Evolutionary conservation across 53 echinoderm and acorn worm genomes (phyloP).

Genomic region (Henricia sp.): DNA sequence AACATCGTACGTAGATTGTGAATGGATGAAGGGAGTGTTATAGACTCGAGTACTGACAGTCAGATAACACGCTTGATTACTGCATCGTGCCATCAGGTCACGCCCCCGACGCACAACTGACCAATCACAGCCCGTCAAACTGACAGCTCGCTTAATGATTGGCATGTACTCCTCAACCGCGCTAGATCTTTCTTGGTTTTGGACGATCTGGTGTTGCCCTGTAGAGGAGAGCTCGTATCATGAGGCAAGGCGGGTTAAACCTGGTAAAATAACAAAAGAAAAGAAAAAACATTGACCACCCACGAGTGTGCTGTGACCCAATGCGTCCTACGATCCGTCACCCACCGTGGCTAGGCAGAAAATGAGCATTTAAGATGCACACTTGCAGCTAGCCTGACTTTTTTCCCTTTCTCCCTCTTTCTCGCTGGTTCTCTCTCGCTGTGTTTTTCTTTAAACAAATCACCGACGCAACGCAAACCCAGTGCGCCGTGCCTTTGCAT

Average conservation of each 20-base stretch:
- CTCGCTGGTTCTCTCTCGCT: not conserved
- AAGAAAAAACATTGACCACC: constrained; percentile 32
- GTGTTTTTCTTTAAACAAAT: constrained; percentile 29
- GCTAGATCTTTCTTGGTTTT: not conserved
- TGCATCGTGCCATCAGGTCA: constrained; percentile 56
- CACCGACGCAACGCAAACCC: constrained; percentile 48
- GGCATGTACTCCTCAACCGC: constrained; percentile 34
- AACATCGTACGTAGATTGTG: too few species aligned
- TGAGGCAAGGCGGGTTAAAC: constrained; percentile 39
- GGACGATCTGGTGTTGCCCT: constrained; percentile 5
- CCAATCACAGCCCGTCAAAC: constrained; percentile 32
- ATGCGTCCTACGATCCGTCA: constrained; percentile 23
- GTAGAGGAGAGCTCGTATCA: constrained; percentile 11
- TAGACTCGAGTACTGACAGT: too few species aligned
- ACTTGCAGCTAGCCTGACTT: constrained; percentile 67
- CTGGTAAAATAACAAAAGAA: constrained; percentile 42
- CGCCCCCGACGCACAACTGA: constrained; percentile 54
- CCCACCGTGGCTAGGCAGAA: constrained; percentile 52
- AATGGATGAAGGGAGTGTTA: too few species aligned
- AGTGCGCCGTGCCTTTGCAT: constrained; percentile 79
- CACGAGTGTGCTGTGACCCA: constrained; percentile 15
- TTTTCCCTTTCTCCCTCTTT: not conserved
- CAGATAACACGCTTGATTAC: constrained; percentile 39
- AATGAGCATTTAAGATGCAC: constrained; percentile 75
- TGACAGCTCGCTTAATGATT: constrained; percentile 60